Base-by-base conservation (phyloP, 2,113 vertebrate species). In the Beaufortia kweichowensis region DNA sequence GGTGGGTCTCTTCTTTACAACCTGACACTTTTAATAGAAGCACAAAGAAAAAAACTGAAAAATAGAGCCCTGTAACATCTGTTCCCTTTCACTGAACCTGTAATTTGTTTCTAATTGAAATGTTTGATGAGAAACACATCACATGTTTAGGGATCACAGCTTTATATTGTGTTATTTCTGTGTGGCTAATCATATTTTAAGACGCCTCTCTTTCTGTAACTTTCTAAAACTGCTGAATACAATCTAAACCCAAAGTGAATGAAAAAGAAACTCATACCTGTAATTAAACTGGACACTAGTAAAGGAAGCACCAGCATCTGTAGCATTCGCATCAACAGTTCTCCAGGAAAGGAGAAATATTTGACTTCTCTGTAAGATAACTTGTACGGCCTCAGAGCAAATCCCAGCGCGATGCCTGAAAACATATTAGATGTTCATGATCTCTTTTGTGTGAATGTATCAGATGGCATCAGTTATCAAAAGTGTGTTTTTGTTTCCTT, bases 231-330 rank as follows among this genome's bases (percentile, higher is more conserved):
- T 55, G 12, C 67, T 31, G 29, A 41, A 50, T 29, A 48, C 50
- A 39, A 21, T 55, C 29, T 14, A 3, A 23, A 56, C 28, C 31
- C n/a, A 35, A 9, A 1, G n/a, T n/a, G n/a, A n/a, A n/a, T n/a
- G n/a, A n/a, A n/a, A n/a, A n/a, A n/a, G n/a, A n/a, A 15, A 14
- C 29, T 21, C 63, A 77, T 92, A 98, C 96, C 96, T 95, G 96
- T 98, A 84, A 98, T 94, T 35, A 98, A 92, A 88, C 96, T 98
- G 91, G 96, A 98, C 67, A 95, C 85, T 79, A 98, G 92, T 46
- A 98, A 92, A 0, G 96, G 96, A 59, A 98, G 89, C 81, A 98
- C 96, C 62, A 98, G 78, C 96, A 98, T 98, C 90, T 98, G 96
- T 26, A 98, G 89, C 96, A 98, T 98, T 77, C 97, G 91, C 97